Percentiles rank a stretch among this genome's conserved stretches.
Conservation (phyloP, 2,113 vertebrate species). For the Nymphicus hollandicus region DNA sequence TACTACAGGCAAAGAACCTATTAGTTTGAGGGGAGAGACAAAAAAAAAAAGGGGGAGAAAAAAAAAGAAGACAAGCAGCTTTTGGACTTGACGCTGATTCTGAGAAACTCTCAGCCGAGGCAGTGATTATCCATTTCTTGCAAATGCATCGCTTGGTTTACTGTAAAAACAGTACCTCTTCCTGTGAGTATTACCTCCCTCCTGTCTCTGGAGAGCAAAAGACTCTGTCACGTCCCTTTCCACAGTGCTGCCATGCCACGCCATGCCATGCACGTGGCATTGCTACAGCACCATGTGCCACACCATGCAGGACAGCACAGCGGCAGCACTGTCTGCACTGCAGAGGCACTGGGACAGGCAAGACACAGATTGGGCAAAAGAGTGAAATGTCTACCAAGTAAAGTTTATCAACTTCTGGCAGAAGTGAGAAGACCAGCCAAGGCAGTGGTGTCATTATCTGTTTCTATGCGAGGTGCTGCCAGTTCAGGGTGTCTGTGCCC, state of each 20-base stretch:
- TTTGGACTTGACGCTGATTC: not conserved
- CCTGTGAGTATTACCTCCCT: not conserved
- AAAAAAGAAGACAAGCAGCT: not conserved
- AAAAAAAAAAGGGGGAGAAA: rapidly evolving
- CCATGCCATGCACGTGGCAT: not conserved
- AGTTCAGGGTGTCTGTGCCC: not conserved
- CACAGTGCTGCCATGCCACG: rapidly evolving
- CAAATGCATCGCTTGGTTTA: rapidly evolving
- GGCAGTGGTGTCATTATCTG: rapidly evolving
- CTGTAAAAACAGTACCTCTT: not conserved
- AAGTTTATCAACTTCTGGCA: rapidly evolving
- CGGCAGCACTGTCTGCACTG: not conserved
- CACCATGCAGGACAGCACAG: not conserved
- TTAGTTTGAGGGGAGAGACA: not conserved
- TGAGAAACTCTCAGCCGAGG: not conserved
- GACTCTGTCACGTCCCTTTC: not conserved
- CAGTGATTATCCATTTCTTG: rapidly evolving
- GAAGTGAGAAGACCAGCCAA: not conserved
- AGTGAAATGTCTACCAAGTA: no score
- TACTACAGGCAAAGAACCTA: not conserved
- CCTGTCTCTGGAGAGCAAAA: rapidly evolving
- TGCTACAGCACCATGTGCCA: not conserved
- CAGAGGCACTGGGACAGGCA: not conserved
- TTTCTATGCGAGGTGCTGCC: rapidly evolving
- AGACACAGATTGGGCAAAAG: rapidly evolving